phyloP scores from a whole-genome alignment of 2,797 vertebrate genomes.

The Acrossocheilus wenchowensis region DNA sequence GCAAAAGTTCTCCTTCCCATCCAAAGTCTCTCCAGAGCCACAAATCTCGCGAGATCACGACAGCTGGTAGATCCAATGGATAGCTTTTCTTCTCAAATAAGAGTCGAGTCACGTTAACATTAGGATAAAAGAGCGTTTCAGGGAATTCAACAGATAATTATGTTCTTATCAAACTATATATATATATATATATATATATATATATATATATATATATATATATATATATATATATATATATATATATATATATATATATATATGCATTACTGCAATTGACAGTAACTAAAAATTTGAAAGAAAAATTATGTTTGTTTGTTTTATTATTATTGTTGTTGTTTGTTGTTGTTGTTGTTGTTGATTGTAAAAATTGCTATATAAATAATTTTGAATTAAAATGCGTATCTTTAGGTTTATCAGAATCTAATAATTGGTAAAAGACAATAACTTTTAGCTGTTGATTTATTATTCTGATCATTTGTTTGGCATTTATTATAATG shows the following conservation, averaged over 20 bases:
- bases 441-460: neutral
- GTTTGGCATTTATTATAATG: neutral
- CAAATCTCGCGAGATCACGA: conserved; percentile 54
- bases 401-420: neutral
- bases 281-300: neutral
- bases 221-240: too few relatives aligned
- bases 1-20: conserved; percentile 56
- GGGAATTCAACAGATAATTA: neutral
- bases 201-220: neutral
- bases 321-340: too few relatives aligned
- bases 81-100: neutral
- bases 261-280: neutral
- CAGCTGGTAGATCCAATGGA: neutral
- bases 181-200: neutral
- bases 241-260: too few relatives aligned
- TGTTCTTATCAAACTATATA: neutral
- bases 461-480: neutral
- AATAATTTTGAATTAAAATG: neutral
- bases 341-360: too few relatives aligned
- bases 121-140: neutral
- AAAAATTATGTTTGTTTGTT: neutral
- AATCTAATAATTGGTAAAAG: neutral
- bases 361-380: neutral
- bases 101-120: conserved; percentile 15
- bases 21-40: conserved; percentile 42